These are phyloP conservation scores for Callipepla squamata DNA, from an alignment of 2,113 vertebrate genomes.

Conservation along the genomic window DNA sequence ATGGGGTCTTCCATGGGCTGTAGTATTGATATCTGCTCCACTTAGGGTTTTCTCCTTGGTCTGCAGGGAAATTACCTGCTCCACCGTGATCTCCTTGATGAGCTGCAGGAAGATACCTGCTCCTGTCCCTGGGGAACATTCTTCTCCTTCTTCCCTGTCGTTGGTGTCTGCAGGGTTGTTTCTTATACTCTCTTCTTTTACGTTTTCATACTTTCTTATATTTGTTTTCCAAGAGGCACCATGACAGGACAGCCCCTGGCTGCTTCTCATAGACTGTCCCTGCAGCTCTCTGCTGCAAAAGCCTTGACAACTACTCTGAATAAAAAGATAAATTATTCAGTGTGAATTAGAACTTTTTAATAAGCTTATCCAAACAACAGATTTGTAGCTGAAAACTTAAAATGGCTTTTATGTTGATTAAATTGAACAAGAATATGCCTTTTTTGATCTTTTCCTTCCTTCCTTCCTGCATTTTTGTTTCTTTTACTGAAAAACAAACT, in stretches of 20 bases:
- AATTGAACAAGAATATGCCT: neutral
- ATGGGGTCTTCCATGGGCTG: neutral
- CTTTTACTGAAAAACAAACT: neutral
- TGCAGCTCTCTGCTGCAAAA: fast-evolving
- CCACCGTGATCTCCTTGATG: neutral
- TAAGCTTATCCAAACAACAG: neutral
- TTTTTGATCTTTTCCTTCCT: neutral
- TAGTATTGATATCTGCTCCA: neutral
- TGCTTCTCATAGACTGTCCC: neutral
- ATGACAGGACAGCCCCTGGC: neutral
- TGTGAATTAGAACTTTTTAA: neutral
- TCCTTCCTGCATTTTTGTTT: neutral
- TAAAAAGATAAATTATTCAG: neutral
- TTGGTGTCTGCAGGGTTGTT: neutral
- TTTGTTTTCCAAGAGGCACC: neutral
- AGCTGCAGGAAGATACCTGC: neutral
- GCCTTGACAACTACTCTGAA: neutral
- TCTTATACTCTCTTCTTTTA: neutral
- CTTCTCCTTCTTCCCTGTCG: neutral
- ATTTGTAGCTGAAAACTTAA: neutral
- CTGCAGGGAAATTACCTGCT: neutral
- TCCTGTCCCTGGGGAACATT: neutral
- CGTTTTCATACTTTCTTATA: neutral
- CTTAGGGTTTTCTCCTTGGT: fast-evolving
- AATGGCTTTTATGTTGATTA: neutral